Base-by-base conservation (phyloP, 2,113 vertebrate species). In the Actinemys pallida region DNA sequence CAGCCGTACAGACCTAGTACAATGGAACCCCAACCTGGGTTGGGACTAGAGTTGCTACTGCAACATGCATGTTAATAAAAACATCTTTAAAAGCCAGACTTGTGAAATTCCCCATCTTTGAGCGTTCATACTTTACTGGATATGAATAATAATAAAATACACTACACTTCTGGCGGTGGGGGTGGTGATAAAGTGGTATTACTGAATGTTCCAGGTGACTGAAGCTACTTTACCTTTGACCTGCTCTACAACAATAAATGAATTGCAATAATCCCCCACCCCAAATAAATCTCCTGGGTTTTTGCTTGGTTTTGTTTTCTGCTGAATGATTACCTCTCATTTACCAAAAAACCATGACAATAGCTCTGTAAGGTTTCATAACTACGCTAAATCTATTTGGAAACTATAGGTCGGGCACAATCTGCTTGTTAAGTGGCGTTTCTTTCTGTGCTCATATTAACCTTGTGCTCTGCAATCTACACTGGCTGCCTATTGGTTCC, bases 221-320 rank as follows among this genome's bases (percentile, higher is more conserved):
- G 45, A 86, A 83, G 79, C 54, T 80, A 52, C 49, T 88, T 62
- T 31, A 62, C 29, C 59, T 62, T 53, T 81, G 53, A 57, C 59
- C 50, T 1, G n/a, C 19, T 78, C 82, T 27, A 3, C 90, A 84
- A 84, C 52, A 24, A 50, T 6, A 84, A 49, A 19, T 11, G 53
- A 62, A 72, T 89, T 90, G 87, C 39, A 92, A 83, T 0, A 8
- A 90, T 59, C 47, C 69, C 17, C 83, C 59, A 31, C 27, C 29
- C 59, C 11, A 35, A 62, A 35, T 62, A 62, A 62, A 62, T 62
- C 29, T 79, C 92, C 53, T 65, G 89, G 83, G 17, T 78, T 90
- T 89, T 85, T 0, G 62, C 57, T 95, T 94, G 90, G 8, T 87
- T 97, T 93, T 88, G 27, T 80, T 92, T 92, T 90, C 90, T 95